Conservation (phyloP, 2,797 vertebrate genomes). For the Chaunax sp. region DNA sequence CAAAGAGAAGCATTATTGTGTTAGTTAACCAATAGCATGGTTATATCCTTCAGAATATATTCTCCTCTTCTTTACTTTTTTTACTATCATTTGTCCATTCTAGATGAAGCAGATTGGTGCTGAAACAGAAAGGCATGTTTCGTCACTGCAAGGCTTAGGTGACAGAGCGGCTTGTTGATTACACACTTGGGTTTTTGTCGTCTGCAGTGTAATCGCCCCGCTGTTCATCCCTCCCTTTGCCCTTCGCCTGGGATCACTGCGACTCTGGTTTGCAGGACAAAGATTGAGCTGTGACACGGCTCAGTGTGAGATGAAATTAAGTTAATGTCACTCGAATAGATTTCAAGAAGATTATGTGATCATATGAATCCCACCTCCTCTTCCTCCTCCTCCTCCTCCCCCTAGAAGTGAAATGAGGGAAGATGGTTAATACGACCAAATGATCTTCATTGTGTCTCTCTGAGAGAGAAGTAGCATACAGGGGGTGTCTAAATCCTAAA, state of each 20-base stretch:
- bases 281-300: conserved; percentile 55
- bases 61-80: too few species aligned
- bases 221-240: conserved; percentile 45
- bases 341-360: conserved; percentile 77
- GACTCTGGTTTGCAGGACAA: conserved; percentile 34
- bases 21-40: too few species aligned
- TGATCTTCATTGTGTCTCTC: neutral
- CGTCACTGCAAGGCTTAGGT: conserved; percentile 21
- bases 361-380: conserved; percentile 37
- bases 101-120: neutral
- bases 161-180: conserved; percentile 64
- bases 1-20: too few species aligned
- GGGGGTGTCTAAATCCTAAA: conserved; percentile 5
- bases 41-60: too few species aligned
- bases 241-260: conserved; percentile 43
- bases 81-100: neutral
- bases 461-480: neutral
- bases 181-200: conserved; percentile 66
- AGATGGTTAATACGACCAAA: conserved; percentile 13
- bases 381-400: neutral
- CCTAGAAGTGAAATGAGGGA: conserved; percentile 29
- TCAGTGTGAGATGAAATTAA: conserved; percentile 67
- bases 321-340: conserved; percentile 75
- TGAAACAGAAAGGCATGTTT: conserved; percentile 9
- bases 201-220: conserved; percentile 52